Base-by-base conservation (phyloP, 2,113 vertebrate genomes). In the Panthera leo region DNA sequence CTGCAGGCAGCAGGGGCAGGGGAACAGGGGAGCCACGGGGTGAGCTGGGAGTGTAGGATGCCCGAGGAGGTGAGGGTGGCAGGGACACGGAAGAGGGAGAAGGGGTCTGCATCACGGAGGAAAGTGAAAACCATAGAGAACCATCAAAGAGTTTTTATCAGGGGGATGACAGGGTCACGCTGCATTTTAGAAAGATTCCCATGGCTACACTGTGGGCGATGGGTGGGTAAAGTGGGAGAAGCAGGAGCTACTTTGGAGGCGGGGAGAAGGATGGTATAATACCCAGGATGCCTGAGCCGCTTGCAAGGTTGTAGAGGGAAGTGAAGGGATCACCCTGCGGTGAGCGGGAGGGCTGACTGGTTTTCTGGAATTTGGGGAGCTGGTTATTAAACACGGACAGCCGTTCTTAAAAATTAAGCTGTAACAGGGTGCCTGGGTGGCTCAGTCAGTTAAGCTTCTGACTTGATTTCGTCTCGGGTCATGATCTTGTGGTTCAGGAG, bases 1-100 rank as follows among this genome's bases (percentile, higher is more conserved):
- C 23, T 78, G 3, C 14, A 1, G 5, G 55, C 34, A 86, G 18
- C 21, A 5, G 71, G 27, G 16, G 3, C 5, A 1, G 1, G 39
- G 58, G 25, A 34, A 12, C 13, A 51, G 55, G 31, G 5, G 61
- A 29, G 10, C 29, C 7, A 0, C 0, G 2, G 29, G 2, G 5
- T 58, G 34, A 11, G 12, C 34, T 5, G 2, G 6, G 80, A 58
- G 19, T 0, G 0, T 0, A 5, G 29, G 0, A 5, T 3, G 53
- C 58, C 1, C 65, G 55, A 55, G 51, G 34, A 70, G 67, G 34
- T 25, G 19, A 31, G 13, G 36, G 16, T 39, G 27, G 1, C 18
- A 36, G 55, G 39, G 68, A 79, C 15, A 25, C 36, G 8, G 86
- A 11, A 3, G 5, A 23, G 42, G 36, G 68, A 5, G 29, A 16